Evolutionary conservation across 2,888 invertebrate genomes (phyloP), one percentile per base, ranked within the genome.

Genomic region (Agapostemon virescens): DNA sequence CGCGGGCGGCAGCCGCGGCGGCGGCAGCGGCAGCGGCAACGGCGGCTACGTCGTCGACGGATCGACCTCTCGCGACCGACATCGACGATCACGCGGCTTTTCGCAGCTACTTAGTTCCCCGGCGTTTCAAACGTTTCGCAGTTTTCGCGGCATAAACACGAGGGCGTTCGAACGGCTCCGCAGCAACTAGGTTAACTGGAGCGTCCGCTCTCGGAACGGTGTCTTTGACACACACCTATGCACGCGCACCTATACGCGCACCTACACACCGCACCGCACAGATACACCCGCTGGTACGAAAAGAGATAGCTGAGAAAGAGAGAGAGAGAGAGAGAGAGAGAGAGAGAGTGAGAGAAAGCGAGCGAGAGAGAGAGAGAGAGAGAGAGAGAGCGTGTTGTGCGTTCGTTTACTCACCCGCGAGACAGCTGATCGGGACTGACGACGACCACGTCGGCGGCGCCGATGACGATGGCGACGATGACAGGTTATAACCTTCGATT

Each of bases 101-200:
- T 2, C 38, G 20, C 36, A 9, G 13, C 30, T 63, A 36, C 36
- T 17, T 42, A 36, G 61, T 52, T 20, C 40, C 9, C 70, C 69
- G 74, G 74, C 69, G 58, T 80, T 76, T 79, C 79, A 63, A 75
- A 74, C 69, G 74, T 55, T 17, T 72, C 45, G 55, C 69, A 73
- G 61, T 85, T 72, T 78, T 83, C 85, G 77, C 81, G 81, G 83
- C 78, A 83, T 83, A 83, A 83, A 83, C 83, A 83, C 83, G 83
- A 76, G 78, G 83, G 78, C 82, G 81, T 78, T 66, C 67, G 40
- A 72, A 72, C 68, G 55, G 69, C 52, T 67, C 64, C 64, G 45
- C 40, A 83, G 73, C 81, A 83, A 83, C 81, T 83, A 83, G 83
- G 83, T 83, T 83, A 83, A 73, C 78, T 58, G 58, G 38, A 45